These are phyloP conservation scores for Caenorhabditis drosophilae DNA, from an alignment of 2,888 invertebrate species.

Conservation along the genomic window DNA sequence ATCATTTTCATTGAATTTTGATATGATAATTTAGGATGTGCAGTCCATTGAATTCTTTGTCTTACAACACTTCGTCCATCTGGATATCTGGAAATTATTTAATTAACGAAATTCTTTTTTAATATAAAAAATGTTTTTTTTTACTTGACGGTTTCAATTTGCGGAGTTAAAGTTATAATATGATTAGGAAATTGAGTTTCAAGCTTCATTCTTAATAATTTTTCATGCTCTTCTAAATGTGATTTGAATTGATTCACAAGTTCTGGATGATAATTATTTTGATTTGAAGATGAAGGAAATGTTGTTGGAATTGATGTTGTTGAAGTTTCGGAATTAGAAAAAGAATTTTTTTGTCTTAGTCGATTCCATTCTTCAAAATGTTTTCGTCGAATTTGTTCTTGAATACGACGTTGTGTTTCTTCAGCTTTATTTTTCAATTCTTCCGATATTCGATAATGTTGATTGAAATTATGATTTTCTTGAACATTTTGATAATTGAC, in stretches of 20 bases:
- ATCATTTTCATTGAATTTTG: background rate
- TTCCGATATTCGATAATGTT: conserved; percentile 22
- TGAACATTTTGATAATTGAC: conserved; percentile 26
- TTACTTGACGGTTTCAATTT: conserved; percentile 37
- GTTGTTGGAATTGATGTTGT: background rate
- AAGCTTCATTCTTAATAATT: conserved; percentile 17
- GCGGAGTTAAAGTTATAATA: conserved; percentile 31
- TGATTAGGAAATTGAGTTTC: conserved; percentile 34
- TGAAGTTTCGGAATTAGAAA: background rate
- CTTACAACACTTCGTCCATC: conserved; percentile 29
- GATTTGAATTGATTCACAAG: conserved; percentile 29
- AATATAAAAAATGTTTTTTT: too few species aligned
- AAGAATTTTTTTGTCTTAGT: conserved; percentile 20
- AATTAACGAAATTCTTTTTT: too few species aligned
- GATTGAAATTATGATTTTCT: conserved; percentile 15
- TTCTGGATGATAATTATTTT: conserved; percentile 27
- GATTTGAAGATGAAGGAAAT: background rate
- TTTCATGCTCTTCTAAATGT: conserved; percentile 32
- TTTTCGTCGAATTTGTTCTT: conserved; percentile 21
- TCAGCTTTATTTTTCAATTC: conserved; percentile 24
- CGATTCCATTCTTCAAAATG: conserved; percentile 26
- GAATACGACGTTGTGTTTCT: conserved; percentile 32
- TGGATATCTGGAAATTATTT: conserved; percentile 24
- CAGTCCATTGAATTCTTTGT: conserved; percentile 40
- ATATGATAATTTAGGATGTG: conserved; percentile 19